Base-by-base conservation (phyloP, 2,797 vertebrate species). In the Gallirallus australis region DNA sequence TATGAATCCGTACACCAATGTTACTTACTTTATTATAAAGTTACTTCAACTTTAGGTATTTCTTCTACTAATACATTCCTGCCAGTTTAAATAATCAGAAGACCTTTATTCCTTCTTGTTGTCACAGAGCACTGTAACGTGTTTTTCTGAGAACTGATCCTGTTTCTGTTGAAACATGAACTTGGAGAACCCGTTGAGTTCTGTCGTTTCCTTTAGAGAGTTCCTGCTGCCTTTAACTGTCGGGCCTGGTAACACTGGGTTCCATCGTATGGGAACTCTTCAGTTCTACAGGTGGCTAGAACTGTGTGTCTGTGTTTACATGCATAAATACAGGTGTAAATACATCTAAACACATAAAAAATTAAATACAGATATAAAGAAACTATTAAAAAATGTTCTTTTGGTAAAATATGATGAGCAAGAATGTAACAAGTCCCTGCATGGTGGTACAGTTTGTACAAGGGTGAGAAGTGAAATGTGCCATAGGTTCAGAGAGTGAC, bases 211-310 rank as follows among this genome's bases (percentile, higher is more conserved):
- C 35, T 93, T 81, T 78, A 50, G 47, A 54, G 12, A 18, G 30
- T 65, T 93, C 42, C 66, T 82, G 18, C 73, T 81, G 89, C 59
- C 73, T 90, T 81, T 69, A 69, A 54, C 31, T 75, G 16, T 40
- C 50, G 57, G 59, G 0, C 0, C 45, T 94, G 37, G 27, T 50
- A 63, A 75, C n/a, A 18, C 18, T 4, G 6, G 59, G 9, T 88
- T 94, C 81, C 30, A 42, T 86, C 45, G 45, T 24, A 24, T 1
- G 35, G 9, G 25, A 75, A 4, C 48, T 75, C 12, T 30, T 47
- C 19, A 19, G 15, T 83, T 70, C 80, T 83, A 27, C 64, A 75
- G 33, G 8, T 75, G 57, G 5, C 37, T 57, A 37, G 31, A 63
- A 37, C 8, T 75, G 5, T 42, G 24, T 53, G 7, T 45, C 6